A percentile compares a stretch with the other conserved stretches of the same genome.
Conservation (phyloP, 1,140 invertebrate genomes). For the Calliphora vicina region DNA sequence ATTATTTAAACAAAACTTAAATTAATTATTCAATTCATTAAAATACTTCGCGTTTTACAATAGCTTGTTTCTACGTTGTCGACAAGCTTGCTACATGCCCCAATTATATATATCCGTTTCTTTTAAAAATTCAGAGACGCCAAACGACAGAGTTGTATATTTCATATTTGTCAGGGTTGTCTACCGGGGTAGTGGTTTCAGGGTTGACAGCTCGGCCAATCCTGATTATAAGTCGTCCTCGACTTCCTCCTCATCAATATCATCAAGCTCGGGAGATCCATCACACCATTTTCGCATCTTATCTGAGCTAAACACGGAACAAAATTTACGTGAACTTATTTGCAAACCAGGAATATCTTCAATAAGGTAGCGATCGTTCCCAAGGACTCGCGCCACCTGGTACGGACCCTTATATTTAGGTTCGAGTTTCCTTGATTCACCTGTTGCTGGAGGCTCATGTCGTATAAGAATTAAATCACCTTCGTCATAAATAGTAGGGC, state of each 20-base stretch:
- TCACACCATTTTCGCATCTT: not conserved
- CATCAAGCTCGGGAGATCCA: not conserved
- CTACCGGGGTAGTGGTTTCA: no score
- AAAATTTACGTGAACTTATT: slow-evolving; percentile 2
- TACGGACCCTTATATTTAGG: not conserved
- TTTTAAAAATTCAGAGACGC: no score
- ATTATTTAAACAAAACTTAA: no score
- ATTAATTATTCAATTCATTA: no score
- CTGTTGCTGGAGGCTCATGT: not conserved
- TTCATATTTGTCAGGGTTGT: no score
- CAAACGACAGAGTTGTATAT: no score
- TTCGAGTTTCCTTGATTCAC: slow-evolving; percentile 6
- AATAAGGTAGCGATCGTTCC: not conserved
- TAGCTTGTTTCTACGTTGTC: no score
- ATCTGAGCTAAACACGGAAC: not conserved
- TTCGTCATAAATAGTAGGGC: not conserved
- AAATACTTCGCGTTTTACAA: no score
- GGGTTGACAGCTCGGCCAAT: slow-evolving; percentile 4
- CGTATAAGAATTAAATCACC: not conserved
- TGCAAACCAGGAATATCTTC: not conserved
- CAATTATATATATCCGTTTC: no score
- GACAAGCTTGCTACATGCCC: no score
- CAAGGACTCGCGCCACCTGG: not conserved
- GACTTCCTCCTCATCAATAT: not conserved
- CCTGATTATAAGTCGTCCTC: not conserved